Conservation (phyloP, 2,113 vertebrate genomes). For the Peromyscus leucopus region DNA sequence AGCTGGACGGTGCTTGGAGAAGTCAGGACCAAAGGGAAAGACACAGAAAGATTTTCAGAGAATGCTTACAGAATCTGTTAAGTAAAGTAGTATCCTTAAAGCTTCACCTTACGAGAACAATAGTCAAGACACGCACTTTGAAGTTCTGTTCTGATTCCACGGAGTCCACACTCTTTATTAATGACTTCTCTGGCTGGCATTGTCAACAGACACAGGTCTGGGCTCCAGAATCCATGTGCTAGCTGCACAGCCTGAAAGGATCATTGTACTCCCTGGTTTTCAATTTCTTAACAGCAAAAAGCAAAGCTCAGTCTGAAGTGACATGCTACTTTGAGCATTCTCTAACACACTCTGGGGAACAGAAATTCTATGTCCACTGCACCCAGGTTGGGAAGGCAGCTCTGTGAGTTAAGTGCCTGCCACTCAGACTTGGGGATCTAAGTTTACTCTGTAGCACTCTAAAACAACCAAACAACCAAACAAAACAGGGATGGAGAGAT, state of each 20-base stretch:
- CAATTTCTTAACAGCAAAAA: not conserved
- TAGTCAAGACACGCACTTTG: slow-evolving; percentile 76
- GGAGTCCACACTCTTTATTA: not conserved
- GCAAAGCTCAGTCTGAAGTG: not conserved
- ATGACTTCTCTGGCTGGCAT: too few species aligned
- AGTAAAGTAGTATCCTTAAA: slow-evolving; percentile 81
- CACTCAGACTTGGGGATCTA: not conserved
- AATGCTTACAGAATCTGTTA: not conserved
- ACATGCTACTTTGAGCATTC: not conserved
- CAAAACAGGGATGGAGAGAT: not conserved
- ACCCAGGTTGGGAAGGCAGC: not conserved
- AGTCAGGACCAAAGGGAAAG: not conserved
- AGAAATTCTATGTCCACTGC: not conserved
- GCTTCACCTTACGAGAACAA: slow-evolving; percentile 78
- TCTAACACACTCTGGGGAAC: not conserved
- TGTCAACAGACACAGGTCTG: not conserved
- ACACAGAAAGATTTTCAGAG: not conserved
- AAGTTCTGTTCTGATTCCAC: slow-evolving; percentile 72
- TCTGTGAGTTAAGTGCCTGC: not conserved
- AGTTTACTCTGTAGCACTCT: too few species aligned
- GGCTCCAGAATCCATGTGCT: too few species aligned
- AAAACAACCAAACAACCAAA: not conserved
- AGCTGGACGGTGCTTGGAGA: not conserved
- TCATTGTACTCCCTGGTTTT: not conserved
- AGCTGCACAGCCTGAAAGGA: not conserved